A percentile compares a stretch with the other conserved stretches of the same genome.
Conservation (phyloP, 2,888 invertebrate genomes). For the Tachina lurida region DNA sequence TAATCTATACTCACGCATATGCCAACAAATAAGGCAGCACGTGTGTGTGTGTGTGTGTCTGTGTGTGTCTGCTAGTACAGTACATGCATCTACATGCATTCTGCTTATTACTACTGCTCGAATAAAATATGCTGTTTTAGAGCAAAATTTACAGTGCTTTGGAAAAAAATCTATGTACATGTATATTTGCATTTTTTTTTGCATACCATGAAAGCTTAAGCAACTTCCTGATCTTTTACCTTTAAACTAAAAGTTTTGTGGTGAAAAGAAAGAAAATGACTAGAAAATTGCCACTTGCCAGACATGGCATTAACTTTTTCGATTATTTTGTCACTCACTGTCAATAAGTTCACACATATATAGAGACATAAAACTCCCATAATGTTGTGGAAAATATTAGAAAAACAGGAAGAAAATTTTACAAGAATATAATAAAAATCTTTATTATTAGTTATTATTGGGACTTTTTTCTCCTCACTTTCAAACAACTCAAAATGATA, state of each 20-base stretch:
- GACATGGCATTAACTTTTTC: conserved; percentile 11
- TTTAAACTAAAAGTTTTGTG: neutral
- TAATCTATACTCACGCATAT: neutral
- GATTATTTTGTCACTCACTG: conserved; percentile 40
- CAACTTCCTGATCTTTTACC: neutral
- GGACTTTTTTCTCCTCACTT: neutral
- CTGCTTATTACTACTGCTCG: conserved; percentile 50
- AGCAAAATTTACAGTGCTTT: conserved; percentile 8
- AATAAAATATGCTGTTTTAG: conserved; percentile 37
- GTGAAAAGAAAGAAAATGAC: neutral
- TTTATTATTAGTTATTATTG: conserved; percentile 38
- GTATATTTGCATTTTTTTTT: too few species aligned
- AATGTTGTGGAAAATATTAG: conserved; percentile 17
- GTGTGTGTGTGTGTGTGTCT: neutral
- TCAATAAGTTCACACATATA: conserved; percentile 32
- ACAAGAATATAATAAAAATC: conserved; percentile 49
- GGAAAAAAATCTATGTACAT: neutral
- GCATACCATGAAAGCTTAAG: neutral
- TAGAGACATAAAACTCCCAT: conserved; percentile 26
- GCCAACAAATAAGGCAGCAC: neutral
- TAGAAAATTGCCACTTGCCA: neutral
- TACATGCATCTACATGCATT: neutral
- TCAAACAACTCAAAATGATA: conserved; percentile 34
- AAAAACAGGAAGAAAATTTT: conserved; percentile 8
- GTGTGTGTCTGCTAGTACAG: neutral